Conservation (phyloP, 1,140 invertebrate species). For the Ptiloglossa arizonensis region DNA sequence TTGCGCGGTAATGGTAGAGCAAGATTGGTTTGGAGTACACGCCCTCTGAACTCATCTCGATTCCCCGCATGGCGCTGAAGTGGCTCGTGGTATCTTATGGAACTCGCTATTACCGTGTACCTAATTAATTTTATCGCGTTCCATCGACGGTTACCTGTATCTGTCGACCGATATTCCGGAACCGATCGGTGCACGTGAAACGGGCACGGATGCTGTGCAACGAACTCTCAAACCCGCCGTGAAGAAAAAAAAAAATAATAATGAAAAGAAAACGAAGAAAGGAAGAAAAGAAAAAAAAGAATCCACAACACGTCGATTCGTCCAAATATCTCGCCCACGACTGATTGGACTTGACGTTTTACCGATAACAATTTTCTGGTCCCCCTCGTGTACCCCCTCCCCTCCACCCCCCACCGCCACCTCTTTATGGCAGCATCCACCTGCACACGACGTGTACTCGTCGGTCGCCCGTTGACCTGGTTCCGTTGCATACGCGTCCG, state of each 20-base stretch:
- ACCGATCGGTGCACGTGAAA: not conserved
- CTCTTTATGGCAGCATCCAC: slow-evolving; percentile 55
- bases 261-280: no score
- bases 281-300: not conserved
- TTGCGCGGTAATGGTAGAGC: slow-evolving; percentile 16
- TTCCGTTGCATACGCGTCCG: slow-evolving; percentile 44
- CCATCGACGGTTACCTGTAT: slow-evolving; percentile 28
- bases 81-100: slow-evolving; percentile 16
- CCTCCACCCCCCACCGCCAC: no score
- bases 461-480: slow-evolving; percentile 51
- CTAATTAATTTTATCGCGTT: slow-evolving; percentile 49
- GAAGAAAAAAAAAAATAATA: not conserved
- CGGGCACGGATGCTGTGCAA: not conserved
- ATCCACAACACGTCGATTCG: slow-evolving; percentile 32
- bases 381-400: not conserved
- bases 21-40: slow-evolving; percentile 6
- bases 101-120: slow-evolving; percentile 28
- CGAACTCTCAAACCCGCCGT: not conserved
- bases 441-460: slow-evolving; percentile 25
- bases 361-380: slow-evolving; percentile 57
- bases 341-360: slow-evolving; percentile 57
- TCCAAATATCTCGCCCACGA: slow-evolving; percentile 42
- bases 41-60: slow-evolving; percentile 7
- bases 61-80: not conserved
- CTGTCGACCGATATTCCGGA: slow-evolving; percentile 31